Conservation (phyloP, 2,888 invertebrate genomes). For the Strigamia transsilvanica region DNA sequence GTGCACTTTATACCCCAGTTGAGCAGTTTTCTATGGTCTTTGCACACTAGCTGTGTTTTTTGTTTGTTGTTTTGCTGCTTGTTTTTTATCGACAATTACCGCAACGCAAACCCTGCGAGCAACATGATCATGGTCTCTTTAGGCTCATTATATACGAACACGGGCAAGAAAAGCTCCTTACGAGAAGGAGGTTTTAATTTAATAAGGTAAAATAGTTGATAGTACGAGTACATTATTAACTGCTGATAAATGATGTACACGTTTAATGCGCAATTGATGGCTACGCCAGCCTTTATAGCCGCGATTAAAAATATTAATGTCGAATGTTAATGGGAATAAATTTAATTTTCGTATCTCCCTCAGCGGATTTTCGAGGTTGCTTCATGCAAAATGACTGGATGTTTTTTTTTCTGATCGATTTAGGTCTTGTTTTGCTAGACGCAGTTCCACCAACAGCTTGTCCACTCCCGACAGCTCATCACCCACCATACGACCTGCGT, state of each 20-base stretch:
- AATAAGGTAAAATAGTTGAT: background rate
- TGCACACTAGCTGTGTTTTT: background rate
- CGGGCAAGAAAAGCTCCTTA: background rate
- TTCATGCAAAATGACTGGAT: background rate
- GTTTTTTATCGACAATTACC: background rate
- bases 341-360: background rate
- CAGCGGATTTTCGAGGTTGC: too few relatives aligned
- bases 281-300: background rate
- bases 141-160: background rate
- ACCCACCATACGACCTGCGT: slow-evolving; percentile 88
- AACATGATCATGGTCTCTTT: slow-evolving; percentile 1
- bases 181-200: background rate
- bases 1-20: background rate
- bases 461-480: slow-evolving; percentile 69
- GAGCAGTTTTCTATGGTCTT: background rate
- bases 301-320: background rate
- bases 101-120: background rate
- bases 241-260: background rate
- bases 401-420: slow-evolving; percentile 24
- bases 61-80: background rate
- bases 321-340: background rate
- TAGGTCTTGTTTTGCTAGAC: slow-evolving; percentile 51
- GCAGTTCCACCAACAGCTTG: slow-evolving; percentile 39
- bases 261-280: background rate
- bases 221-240: background rate